These are phyloP conservation scores for Numenius arquata DNA, from an alignment of 2,113 vertebrate species.

Conservation along the genomic window DNA sequence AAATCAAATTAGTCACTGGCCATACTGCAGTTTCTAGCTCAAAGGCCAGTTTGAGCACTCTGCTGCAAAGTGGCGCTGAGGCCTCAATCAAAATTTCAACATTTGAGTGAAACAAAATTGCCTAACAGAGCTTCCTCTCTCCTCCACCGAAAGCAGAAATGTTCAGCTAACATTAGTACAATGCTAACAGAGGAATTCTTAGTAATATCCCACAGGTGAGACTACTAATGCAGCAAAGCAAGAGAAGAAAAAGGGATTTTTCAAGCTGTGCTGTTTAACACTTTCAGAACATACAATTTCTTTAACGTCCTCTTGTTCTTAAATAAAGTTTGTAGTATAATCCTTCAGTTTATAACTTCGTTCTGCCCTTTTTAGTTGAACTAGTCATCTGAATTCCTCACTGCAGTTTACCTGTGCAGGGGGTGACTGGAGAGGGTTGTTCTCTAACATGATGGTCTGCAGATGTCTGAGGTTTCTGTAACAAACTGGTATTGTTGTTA, in stretches of 20 bases:
- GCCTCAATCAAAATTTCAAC: not conserved
- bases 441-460: conserved; percentile 91
- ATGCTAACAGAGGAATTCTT: not conserved
- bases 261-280: not conserved
- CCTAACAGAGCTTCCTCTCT: not conserved
- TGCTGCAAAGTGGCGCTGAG: not conserved
- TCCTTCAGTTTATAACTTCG: not conserved
- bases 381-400: not conserved
- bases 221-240: not conserved
- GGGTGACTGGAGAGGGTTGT: conserved; percentile 93
- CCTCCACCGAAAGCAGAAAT: not conserved
- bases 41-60: not conserved
- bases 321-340: not conserved
- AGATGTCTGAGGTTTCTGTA: conserved; percentile 91
- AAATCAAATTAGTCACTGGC: not conserved
- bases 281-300: not conserved
- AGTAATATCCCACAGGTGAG: not conserved
- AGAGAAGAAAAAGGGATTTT: not conserved
- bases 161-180: not conserved
- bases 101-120: not conserved
- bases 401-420: conserved; percentile 88
- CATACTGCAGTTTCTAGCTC: not conserved
- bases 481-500: conserved; percentile 90
- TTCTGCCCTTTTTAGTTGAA: not conserved
- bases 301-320: not conserved